Evolutionary conservation across 1,140 invertebrate genomes (phyloP).

Genomic region (Hetaerina americana): DNA sequence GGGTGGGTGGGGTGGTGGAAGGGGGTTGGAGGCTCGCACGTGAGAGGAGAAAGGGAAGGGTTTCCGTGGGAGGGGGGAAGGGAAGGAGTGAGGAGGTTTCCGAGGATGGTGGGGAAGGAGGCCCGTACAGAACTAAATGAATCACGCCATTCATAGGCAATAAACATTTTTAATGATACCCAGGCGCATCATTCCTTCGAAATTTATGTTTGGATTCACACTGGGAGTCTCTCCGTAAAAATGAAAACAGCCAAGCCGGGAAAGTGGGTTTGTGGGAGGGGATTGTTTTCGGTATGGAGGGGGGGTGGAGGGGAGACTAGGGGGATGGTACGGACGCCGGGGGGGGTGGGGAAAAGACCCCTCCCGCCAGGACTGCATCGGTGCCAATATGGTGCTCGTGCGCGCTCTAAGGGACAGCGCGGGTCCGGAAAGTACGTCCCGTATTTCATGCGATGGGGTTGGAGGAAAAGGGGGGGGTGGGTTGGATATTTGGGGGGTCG

Average conservation of each 20-base stretch:
- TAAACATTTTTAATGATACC: slow-evolving; percentile 1
- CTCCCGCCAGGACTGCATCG: too few species aligned
- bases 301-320: background rate
- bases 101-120: too few species aligned
- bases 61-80: too few species aligned
- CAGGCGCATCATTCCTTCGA: background rate
- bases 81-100: background rate
- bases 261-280: background rate
- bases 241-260: background rate
- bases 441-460: too few species aligned
- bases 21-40: background rate
- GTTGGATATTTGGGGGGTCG: too few species aligned
- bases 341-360: too few species aligned
- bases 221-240: background rate
- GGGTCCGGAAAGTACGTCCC: too few species aligned
- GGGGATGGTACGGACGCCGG: background rate
- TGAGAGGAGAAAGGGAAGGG: background rate
- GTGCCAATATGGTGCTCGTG: too few species aligned
- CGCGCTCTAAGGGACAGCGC: too few species aligned
- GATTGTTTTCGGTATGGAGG: background rate
- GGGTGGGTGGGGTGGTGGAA: background rate
- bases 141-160: background rate
- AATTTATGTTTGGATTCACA: background rate
- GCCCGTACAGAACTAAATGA: background rate
- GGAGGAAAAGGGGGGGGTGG: too few species aligned